Percentiles rank a stretch among this genome's conserved stretches.
These are phyloP conservation scores for Stratiolaelaps scimitus DNA, from an alignment of 1,140 invertebrate genomes.

Conservation along the genomic window DNA sequence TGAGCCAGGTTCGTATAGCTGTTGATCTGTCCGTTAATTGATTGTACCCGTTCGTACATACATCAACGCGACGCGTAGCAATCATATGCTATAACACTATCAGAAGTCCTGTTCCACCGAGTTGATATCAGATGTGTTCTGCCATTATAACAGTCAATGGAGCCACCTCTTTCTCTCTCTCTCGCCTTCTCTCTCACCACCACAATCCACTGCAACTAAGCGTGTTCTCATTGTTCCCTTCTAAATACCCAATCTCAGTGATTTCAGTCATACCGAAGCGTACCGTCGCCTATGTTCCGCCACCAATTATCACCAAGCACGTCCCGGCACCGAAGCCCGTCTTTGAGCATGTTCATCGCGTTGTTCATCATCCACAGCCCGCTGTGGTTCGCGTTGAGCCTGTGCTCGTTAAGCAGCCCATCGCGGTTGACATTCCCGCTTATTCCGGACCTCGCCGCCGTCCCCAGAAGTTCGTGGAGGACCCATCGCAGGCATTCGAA, in stretches of 20 bases:
- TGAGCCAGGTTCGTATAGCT: too few relatives aligned
- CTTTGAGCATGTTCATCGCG: background rate
- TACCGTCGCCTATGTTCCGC: constrained; percentile 10
- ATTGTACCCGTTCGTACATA: too few relatives aligned
- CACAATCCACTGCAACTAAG: too few relatives aligned
- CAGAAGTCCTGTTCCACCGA: too few relatives aligned
- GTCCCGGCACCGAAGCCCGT: background rate
- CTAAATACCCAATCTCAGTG: background rate
- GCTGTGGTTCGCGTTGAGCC: background rate
- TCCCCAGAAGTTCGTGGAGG: background rate
- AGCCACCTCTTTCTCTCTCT: too few relatives aligned
- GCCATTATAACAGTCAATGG: too few relatives aligned
- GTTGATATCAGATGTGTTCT: too few relatives aligned
- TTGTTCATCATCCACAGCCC: background rate
- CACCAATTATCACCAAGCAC: background rate
- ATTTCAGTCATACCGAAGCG: constrained; percentile 7
- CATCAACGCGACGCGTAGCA: too few relatives aligned
- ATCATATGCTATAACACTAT: too few relatives aligned
- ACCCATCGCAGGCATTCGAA: constrained; percentile 26
- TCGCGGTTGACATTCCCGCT: constrained; percentile 8
- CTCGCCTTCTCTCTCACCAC: too few relatives aligned
- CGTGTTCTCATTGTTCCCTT: too few relatives aligned
- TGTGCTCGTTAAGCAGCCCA: background rate
- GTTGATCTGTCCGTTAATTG: too few relatives aligned
- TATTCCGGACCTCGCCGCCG: constrained; percentile 3